Evolutionary conservation across 2,797 vertebrate genomes (phyloP).

Genomic region (Mallotus villosus): DNA sequence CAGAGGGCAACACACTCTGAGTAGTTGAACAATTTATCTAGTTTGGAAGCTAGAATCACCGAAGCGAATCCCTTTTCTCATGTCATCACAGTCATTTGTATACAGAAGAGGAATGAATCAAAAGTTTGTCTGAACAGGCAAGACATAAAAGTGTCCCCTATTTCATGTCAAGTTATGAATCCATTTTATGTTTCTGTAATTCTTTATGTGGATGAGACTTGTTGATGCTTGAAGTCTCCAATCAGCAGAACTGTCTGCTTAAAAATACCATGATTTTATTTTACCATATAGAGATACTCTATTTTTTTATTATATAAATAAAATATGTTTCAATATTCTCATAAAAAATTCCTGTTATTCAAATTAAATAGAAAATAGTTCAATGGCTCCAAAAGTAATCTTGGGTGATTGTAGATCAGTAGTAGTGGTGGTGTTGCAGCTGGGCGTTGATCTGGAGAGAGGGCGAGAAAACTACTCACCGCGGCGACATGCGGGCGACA

Average conservation of each 20-base stretch:
- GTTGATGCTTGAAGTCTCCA: too few relatives aligned
- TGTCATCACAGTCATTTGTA: neutral
- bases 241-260: too few relatives aligned
- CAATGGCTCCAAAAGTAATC: neutral
- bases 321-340: too few relatives aligned
- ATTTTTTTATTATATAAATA: too few relatives aligned
- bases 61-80: too few relatives aligned
- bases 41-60: neutral
- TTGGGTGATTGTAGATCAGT: constrained; percentile 18
- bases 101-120: too few relatives aligned
- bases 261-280: neutral
- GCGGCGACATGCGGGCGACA: constrained; percentile 54
- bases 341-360: too few relatives aligned
- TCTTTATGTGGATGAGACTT: too few relatives aligned
- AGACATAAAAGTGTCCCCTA: too few relatives aligned
- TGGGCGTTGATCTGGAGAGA: constrained; percentile 45
- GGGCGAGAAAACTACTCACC: constrained; percentile 47
- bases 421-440: constrained; percentile 36
- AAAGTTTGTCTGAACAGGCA: too few relatives aligned
- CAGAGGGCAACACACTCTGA: constrained; percentile 2
- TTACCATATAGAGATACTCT: neutral
- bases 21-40: constrained; percentile 33
- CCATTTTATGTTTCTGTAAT: too few relatives aligned
- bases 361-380: neutral
- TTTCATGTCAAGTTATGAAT: too few relatives aligned